These are phyloP conservation scores for Vultur gryphus DNA, from an alignment of 2,797 vertebrate genomes.

Conservation along the genomic window DNA sequence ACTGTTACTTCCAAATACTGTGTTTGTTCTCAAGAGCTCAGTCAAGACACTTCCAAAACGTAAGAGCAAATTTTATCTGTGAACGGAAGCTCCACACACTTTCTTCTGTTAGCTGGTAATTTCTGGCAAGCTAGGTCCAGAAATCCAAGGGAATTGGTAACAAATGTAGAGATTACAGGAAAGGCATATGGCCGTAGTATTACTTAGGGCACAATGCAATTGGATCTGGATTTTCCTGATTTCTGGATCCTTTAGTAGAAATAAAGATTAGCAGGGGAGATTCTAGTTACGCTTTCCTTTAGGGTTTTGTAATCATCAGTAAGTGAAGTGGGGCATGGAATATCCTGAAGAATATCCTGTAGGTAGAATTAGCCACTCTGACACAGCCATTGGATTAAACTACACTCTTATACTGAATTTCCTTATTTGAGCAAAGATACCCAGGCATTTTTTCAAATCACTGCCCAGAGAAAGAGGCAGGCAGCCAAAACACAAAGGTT, in stretches of 20 bases:
- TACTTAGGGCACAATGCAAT: not conserved
- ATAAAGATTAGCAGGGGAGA: not conserved
- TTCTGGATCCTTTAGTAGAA: not conserved
- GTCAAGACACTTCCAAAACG: not conserved
- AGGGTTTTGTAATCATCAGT: not conserved
- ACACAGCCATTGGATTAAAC: not conserved
- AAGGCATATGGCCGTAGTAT: not conserved
- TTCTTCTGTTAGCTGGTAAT: not conserved
- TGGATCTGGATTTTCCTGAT: not conserved
- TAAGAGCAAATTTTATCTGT: not conserved
- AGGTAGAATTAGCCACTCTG: not conserved
- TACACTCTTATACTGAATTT: not conserved
- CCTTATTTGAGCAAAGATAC: not conserved
- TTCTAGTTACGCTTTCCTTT: not conserved
- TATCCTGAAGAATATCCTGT: not conserved
- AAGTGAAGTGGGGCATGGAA: not conserved
- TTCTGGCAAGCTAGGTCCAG: not conserved
- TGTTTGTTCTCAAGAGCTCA: not conserved
- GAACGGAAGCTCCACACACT: not conserved
- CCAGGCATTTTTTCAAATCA: not conserved
- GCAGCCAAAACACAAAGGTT: constrained; percentile 3
- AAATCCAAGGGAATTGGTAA: not conserved
- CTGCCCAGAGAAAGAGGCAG: not conserved
- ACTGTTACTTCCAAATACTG: not conserved
- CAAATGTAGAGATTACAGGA: not conserved